Conservation (phyloP, 1,140 invertebrate genomes). For the Dreissena rostriformis region DNA sequence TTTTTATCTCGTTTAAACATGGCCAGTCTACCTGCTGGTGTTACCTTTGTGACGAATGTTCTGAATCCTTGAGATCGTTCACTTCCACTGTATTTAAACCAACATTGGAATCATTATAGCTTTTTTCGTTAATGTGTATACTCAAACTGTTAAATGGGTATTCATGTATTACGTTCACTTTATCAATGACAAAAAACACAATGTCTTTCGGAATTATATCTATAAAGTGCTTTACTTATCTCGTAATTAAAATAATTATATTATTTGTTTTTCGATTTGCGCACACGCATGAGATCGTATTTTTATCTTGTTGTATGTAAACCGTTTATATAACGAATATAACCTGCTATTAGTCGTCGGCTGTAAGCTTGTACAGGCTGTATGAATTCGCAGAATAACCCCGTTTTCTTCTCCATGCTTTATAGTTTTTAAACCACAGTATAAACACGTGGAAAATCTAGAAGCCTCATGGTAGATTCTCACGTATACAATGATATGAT, state of each 20-base stretch:
- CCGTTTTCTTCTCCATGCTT: constrained; percentile 78
- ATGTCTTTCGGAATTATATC: not conserved
- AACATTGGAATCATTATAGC: not conserved
- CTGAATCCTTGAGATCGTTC: constrained; percentile 60
- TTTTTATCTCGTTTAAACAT: constrained; percentile 82
- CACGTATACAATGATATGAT: constrained; percentile 82
- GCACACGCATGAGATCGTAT: not conserved
- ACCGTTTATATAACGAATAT: not conserved
- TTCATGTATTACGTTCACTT: not conserved
- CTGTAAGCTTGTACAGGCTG: constrained; percentile 80
- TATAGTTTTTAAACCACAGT: constrained; percentile 69
- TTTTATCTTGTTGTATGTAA: not conserved
- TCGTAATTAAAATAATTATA: not conserved
- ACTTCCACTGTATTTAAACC: constrained; percentile 34
- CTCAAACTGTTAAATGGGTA: constrained; percentile 15
- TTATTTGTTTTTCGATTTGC: not conserved
- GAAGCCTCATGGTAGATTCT: constrained; percentile 81
- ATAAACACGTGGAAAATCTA: constrained; percentile 71
- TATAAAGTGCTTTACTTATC: not conserved
- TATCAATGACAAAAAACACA: not conserved
- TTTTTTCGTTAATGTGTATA: constrained; percentile 8
- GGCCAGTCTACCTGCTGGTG: constrained; percentile 73
- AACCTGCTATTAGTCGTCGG: too few species aligned
- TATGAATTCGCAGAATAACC: constrained; percentile 84
- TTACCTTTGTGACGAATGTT: constrained; percentile 62